Conservation (phyloP, 1,140 invertebrate genomes). For the Helicoverpa zea region DNA sequence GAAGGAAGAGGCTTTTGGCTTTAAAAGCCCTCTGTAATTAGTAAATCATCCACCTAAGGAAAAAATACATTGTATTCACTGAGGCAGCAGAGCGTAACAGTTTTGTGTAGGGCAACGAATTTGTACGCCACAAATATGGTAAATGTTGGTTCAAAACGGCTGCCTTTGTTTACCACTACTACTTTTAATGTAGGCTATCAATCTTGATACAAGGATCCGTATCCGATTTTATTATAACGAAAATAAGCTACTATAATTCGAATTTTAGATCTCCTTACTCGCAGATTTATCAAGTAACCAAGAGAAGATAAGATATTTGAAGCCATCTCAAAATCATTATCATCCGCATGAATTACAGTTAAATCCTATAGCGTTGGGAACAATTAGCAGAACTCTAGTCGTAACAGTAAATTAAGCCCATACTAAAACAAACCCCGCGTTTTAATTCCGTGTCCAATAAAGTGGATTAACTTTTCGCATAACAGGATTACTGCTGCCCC, state of each 20-base stretch:
- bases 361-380: background rate
- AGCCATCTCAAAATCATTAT: too few relatives aligned
- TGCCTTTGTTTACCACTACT: too few relatives aligned
- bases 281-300: background rate
- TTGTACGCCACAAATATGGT: constrained; percentile 4
- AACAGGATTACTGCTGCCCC: constrained; percentile 25
- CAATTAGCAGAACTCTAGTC: constrained; percentile 13
- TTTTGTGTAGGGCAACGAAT: constrained; percentile 21
- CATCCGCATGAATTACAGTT: background rate
- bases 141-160: background rate
- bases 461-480: constrained; percentile 35
- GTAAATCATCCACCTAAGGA: background rate
- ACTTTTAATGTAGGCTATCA: too few relatives aligned
- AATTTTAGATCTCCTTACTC: background rate
- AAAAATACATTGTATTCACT: constrained; percentile 14
- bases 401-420: constrained; percentile 14
- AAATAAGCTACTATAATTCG: background rate
- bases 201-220: too few relatives aligned
- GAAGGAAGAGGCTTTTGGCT: background rate
- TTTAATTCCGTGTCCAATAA: constrained; percentile 13
- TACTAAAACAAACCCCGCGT: constrained; percentile 17
- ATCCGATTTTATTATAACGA: too few relatives aligned
- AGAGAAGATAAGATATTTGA: background rate
- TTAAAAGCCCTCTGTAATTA: constrained; percentile 7
- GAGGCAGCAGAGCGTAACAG: background rate